Percentiles rank a stretch among this genome's conserved stretches.
These are phyloP conservation scores for Gonocerus acuteangulatus DNA, from an alignment of 2,888 invertebrate genomes.

Conservation along the genomic window DNA sequence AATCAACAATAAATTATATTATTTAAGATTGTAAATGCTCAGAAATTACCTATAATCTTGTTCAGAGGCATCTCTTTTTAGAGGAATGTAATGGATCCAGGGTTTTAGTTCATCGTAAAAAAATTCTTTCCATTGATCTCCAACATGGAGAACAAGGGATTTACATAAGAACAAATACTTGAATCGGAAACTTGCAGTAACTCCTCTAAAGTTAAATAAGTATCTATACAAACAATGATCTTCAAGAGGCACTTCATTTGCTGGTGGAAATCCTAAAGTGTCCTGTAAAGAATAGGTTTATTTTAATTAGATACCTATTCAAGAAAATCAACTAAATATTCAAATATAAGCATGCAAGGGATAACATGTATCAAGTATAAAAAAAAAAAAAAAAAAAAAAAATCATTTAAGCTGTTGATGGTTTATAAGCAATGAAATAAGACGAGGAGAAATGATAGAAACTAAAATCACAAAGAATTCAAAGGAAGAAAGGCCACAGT, in stretches of 20 bases:
- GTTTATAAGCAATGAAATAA: too few relatives aligned
- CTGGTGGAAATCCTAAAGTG: constrained; percentile 75
- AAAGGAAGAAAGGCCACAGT: too few relatives aligned
- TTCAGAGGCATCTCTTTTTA: constrained; percentile 59
- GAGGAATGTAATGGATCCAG: constrained; percentile 92
- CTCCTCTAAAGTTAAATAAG: constrained; percentile 91
- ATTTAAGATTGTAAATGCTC: too few relatives aligned
- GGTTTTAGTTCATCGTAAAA: constrained; percentile 85
- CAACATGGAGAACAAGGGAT: constrained; percentile 89
- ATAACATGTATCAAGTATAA: too few relatives aligned
- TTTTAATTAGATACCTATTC: neutral
- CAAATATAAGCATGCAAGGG: too few relatives aligned
- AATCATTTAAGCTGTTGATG: too few relatives aligned
- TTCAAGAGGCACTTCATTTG: constrained; percentile 77
- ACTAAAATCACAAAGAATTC: too few relatives aligned
- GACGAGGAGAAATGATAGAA: too few relatives aligned
- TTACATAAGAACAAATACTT: constrained; percentile 90
- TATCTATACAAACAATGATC: constrained; percentile 90
- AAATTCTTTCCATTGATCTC: constrained; percentile 89
- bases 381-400: too few relatives aligned
- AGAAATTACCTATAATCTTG: constrained; percentile 59
- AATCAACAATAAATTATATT: too few relatives aligned
- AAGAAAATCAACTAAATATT: neutral
- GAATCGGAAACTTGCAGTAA: constrained; percentile 93
- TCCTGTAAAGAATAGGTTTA: constrained; percentile 53